Evolutionary conservation across 1,140 invertebrate genomes (phyloP).

Genomic region (Alviniconcha marisindica): DNA sequence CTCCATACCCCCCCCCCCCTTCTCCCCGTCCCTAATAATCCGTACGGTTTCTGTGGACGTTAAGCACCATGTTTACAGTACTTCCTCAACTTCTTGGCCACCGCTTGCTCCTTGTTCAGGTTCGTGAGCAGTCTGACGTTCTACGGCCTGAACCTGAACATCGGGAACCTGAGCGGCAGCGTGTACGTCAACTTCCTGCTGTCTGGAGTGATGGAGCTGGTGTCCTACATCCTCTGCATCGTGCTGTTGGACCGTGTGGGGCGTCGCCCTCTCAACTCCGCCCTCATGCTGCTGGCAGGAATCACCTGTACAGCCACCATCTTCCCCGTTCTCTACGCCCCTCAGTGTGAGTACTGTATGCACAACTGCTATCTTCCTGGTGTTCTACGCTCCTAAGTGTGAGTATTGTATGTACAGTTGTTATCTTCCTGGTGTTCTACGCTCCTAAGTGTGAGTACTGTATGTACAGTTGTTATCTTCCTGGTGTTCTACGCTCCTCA

Average conservation of each 20-base stretch:
- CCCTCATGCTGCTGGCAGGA: conserved; percentile 59
- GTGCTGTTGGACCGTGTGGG: conserved; percentile 57
- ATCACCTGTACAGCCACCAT: conserved; percentile 60
- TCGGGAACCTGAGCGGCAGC: conserved; percentile 53
- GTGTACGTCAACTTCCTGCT: conserved; percentile 67
- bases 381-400: neutral
- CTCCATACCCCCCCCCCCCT: too few species aligned
- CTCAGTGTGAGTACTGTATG: conserved; percentile 39
- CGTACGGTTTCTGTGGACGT: too few species aligned
- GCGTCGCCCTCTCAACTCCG: conserved; percentile 53
- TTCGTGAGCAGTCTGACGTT: conserved; percentile 81
- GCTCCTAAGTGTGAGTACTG: too few species aligned
- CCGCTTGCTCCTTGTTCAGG: conserved; percentile 78
- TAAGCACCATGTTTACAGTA: too few species aligned
- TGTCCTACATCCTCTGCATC: conserved; percentile 83
- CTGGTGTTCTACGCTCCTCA: too few species aligned
- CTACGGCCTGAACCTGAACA: conserved; percentile 80
- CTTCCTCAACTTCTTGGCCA: too few species aligned
- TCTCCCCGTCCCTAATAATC: too few species aligned
- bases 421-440: neutral
- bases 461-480: too few species aligned
- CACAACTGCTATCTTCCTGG: too few species aligned
- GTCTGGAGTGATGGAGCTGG: conserved; percentile 84
- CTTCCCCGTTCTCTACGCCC: conserved; percentile 57
- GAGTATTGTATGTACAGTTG: conserved; percentile 28